Conservation (phyloP, 2,888 invertebrate genomes). For the Melolontha melolontha region DNA sequence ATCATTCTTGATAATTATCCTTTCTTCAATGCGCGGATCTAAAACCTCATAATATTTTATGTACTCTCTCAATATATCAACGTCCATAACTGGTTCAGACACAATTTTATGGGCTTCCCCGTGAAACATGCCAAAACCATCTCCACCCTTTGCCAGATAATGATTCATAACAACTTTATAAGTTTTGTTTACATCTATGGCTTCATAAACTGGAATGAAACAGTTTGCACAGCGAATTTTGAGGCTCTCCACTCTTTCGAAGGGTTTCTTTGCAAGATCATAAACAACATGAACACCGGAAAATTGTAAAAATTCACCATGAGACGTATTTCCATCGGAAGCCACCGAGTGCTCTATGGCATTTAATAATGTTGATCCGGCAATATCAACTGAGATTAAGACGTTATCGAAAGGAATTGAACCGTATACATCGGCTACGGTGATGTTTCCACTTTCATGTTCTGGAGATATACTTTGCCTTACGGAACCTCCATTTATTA, state of each 20-base stretch:
- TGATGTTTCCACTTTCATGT: slow-evolving; percentile 70
- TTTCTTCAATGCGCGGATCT: no score
- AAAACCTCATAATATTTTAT: no score
- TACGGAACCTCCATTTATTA: slow-evolving; percentile 83
- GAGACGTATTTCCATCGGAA: slow-evolving; percentile 58
- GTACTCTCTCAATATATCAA: no score
- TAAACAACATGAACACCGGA: slow-evolving; percentile 83
- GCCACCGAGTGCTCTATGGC: slow-evolving; percentile 59
- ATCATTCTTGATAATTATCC: no score
- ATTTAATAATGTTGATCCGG: slow-evolving; percentile 73
- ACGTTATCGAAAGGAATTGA: slow-evolving; percentile 83
- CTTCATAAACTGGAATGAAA: slow-evolving; percentile 69
- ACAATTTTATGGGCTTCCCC: background rate
- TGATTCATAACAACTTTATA: slow-evolving; percentile 76
- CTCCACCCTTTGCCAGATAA: slow-evolving; percentile 80
- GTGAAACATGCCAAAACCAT: slow-evolving; percentile 68
- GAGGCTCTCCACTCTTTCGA: slow-evolving; percentile 74
- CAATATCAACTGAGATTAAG: slow-evolving; percentile 74
- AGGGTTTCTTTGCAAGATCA: slow-evolving; percentile 72
- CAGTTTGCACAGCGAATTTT: slow-evolving; percentile 78
- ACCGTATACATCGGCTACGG: slow-evolving; percentile 77
- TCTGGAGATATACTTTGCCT: slow-evolving; percentile 72
- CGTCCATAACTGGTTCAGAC: background rate
- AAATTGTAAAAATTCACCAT: slow-evolving; percentile 84
- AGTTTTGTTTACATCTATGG: slow-evolving; percentile 66